Base-by-base conservation (phyloP, 1,140 invertebrate genomes). In the Conus ventricosus region DNA sequence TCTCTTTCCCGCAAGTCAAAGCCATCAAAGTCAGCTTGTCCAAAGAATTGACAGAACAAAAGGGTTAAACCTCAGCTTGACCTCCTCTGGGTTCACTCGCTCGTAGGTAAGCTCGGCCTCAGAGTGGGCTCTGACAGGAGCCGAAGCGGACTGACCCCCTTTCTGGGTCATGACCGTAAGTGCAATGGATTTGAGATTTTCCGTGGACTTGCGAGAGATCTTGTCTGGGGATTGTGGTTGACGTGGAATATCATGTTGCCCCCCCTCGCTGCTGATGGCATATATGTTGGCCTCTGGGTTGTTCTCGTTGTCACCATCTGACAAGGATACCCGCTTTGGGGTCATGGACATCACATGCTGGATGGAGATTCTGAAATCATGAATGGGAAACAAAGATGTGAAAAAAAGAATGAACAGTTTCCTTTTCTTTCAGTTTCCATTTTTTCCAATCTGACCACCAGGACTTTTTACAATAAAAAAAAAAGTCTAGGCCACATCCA, bases 221-320 rank as follows among this genome's bases (percentile, higher is more conserved):
- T 92, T 27, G 57, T 82, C 15, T 27, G 20, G 20, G 76, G 86
- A 15, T 93, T 91, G 25, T 94, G 87, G 23, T 96, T 97, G 51
- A 98, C 97, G 93, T 98, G 97, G 94, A 98, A 98, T 91, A 97
- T 97, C 1, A 98, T 97, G 92, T 98, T 97, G 2, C 97, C 97
- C 91, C n/a, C 97, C 97, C 51, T 97, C 97, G 80, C 97, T 98
- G 92, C 97, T 98, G 67, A 98, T 97, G 4, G 97, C 97, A 94
- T 97, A 98, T 15, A 98, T 97, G 93, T 97, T 97, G 0, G n/a
- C 96, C 95, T 96, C 94, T 13, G 91, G 84, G 84, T 93, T 91
- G 20, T 94, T 92, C 25, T 93, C 92, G 80, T 94, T 91, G 39
- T 88, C 89, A 25, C 90, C n/a, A n/a, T n/a, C n/a, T n/a, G n/a